A percentile compares a stretch with the other conserved stretches of the same genome.
Conservation (phyloP, 1,140 invertebrate species). For the Lanistes nyassanus region DNA sequence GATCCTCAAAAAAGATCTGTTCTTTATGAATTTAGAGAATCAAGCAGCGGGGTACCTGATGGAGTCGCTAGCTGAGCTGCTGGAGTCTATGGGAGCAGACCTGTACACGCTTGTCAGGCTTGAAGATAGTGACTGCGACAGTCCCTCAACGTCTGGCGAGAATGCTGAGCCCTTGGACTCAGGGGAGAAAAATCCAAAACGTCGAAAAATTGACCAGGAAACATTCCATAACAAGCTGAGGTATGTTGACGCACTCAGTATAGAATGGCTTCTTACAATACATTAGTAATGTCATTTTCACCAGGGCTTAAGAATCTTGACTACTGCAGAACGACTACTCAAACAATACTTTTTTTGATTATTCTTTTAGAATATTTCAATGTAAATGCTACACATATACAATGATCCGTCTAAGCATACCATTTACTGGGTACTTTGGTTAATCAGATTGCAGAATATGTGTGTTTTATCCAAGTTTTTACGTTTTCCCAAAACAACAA, state of each 20-base stretch:
- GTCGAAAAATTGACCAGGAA: slow-evolving; percentile 65
- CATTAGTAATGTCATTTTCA: background rate
- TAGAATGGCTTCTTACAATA: background rate
- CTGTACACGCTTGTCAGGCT: slow-evolving; percentile 71
- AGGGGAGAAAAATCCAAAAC: slow-evolving; percentile 50
- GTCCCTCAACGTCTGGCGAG: slow-evolving; percentile 23
- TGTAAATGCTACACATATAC: background rate
- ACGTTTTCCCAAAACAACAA: background rate
- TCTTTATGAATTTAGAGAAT: slow-evolving; percentile 39
- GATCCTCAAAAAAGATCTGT: background rate
- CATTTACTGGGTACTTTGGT: background rate
- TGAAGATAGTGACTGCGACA: slow-evolving; percentile 47
- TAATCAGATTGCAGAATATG: background rate
- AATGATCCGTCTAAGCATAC: background rate
- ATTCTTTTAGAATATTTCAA: background rate
- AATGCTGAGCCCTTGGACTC: slow-evolving; percentile 33
- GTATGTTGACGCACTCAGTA: slow-evolving; percentile 33
- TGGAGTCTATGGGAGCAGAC: slow-evolving; percentile 66
- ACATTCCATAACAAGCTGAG: slow-evolving; percentile 67
- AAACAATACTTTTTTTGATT: background rate
- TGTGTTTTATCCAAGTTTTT: background rate
- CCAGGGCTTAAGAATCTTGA: too few relatives aligned
- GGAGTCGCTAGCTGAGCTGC: slow-evolving; percentile 78
- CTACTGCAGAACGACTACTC: too few relatives aligned
- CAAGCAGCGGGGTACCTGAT: slow-evolving; percentile 69